Base-by-base conservation (phyloP, 2,888 invertebrate genomes). In the Matsumyia berberina region DNA sequence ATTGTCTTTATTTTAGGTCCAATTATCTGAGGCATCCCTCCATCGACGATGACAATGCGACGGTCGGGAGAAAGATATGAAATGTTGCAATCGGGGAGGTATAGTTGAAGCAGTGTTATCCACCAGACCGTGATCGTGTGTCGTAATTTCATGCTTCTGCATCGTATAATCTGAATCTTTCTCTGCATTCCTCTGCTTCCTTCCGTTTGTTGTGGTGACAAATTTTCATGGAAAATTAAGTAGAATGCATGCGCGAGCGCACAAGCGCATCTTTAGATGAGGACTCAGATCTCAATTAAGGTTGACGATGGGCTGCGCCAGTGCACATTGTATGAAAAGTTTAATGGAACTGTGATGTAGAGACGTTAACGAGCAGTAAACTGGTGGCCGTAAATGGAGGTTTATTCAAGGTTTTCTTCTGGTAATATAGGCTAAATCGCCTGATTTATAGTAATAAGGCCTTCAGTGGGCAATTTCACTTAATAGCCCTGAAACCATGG, bases 191-290 rank as follows among this genome's bases (percentile, higher is more conserved):
- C 37, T 2, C 2, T 35, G 1, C 24, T 12, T 7, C 12, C 55
- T 9, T 57, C 9, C 4, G 9, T 64, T 24, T 5, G 33, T 58
- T 19, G 58, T 64, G 64, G 82, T 72, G 82, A 82, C 72, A 55
- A 82, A 55, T 60, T 78, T 78, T 82, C 60, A 67, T 55, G 82
- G 78, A 60, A 55, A 78, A 82, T 82, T 82, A 49, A 78, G 19
- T 24, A 29, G n/a, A 64, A 60, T 51, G 44, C 12, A 35, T 24
- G 51, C 58, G 33, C 58, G 73, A 39, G 60, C 24, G 24, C 58
- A 24, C 66, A 39, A 51, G 44, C 66, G 49, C 57, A 72, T 51
- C 72, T 60, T 11, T 5, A 19, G 24, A 12, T 46, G 15, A 39
- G 5, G n/a, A 29, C n/a, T 19, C 6, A 6, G 35, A 35, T 69